A percentile compares a stretch with the other conserved stretches of the same genome.
Evolutionary conservation across 2,888 invertebrate species (phyloP).

Genomic region (Thera britannica): DNA sequence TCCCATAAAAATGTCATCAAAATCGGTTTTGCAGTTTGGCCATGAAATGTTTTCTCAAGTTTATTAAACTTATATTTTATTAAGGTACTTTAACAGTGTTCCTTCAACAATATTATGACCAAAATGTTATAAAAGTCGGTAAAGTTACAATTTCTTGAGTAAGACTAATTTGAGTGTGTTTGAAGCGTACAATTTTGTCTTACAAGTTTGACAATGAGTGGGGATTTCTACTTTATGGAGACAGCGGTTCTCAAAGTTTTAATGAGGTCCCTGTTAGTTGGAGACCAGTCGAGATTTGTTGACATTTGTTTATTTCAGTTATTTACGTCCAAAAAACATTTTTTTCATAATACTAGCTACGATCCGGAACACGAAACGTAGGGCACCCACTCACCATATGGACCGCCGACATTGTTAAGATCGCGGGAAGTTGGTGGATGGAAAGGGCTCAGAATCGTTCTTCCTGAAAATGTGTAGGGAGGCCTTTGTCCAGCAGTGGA

Average conservation of each 20-base stretch:
- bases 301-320: background rate
- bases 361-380: too few relatives aligned
- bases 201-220: slow-evolving; percentile 14
- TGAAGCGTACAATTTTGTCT: slow-evolving; percentile 27
- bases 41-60: too few relatives aligned
- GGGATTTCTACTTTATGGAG: slow-evolving; percentile 14
- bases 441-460: too few relatives aligned
- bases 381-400: too few relatives aligned
- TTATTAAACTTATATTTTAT: too few relatives aligned
- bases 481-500: too few relatives aligned
- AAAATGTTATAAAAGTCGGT: slow-evolving; percentile 3
- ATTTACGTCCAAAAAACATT: background rate
- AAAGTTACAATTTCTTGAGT: slow-evolving; percentile 15
- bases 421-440: too few relatives aligned
- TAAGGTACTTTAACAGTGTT: background rate
- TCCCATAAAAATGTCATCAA: too few relatives aligned
- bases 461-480: too few relatives aligned
- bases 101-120: background rate
- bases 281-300: slow-evolving; percentile 1
- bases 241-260: slow-evolving; percentile 27
- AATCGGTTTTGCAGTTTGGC: too few relatives aligned
- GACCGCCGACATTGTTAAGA: too few relatives aligned
- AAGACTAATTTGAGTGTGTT: slow-evolving; percentile 23
- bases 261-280: slow-evolving; percentile 18
- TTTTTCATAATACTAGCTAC: background rate